Conservation (phyloP, 2,888 invertebrate species). For the Linnaemya tessellans region DNA sequence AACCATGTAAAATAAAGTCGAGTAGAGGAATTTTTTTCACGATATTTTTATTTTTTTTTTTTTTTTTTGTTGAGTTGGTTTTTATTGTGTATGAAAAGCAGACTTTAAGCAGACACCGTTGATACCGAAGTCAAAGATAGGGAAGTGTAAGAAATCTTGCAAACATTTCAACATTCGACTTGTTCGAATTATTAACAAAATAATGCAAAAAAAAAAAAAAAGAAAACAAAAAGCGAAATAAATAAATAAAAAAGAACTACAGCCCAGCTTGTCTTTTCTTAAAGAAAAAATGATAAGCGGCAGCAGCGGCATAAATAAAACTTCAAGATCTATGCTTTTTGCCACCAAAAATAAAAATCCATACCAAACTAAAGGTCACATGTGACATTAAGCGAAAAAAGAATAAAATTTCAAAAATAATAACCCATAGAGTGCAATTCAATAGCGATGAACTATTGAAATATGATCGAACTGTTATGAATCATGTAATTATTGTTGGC, state of each 20-base stretch:
- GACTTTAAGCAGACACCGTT: slow-evolving; percentile 67
- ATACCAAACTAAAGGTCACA: slow-evolving; percentile 41
- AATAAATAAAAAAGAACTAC: slow-evolving; percentile 14
- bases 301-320: background rate
- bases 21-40: slow-evolving; percentile 54
- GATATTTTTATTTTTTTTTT: too few species aligned
- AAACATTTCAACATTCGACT: slow-evolving; percentile 61
- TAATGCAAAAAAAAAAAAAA: background rate
- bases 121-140: slow-evolving; percentile 61
- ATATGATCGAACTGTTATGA: slow-evolving; percentile 69
- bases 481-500: slow-evolving; percentile 65
- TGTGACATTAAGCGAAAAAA: slow-evolving; percentile 41
- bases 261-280: slow-evolving; percentile 46
- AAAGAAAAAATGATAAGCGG: slow-evolving; percentile 36
- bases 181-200: slow-evolving; percentile 50
- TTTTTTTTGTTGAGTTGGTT: slow-evolving; percentile 4
- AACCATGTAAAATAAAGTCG: slow-evolving; percentile 45
- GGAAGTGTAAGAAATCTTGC: slow-evolving; percentile 64
- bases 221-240: background rate
- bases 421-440: background rate
- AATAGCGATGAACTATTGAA: slow-evolving; percentile 48
- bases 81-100: slow-evolving; percentile 36
- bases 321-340: slow-evolving; percentile 31
- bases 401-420: slow-evolving; percentile 9
- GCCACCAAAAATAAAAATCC: slow-evolving; percentile 2